A percentile compares a stretch with the other conserved stretches of the same genome.
These are phyloP conservation scores for Drosophila neocordata DNA, from an alignment of 1,140 invertebrate species.

Conservation along the genomic window DNA sequence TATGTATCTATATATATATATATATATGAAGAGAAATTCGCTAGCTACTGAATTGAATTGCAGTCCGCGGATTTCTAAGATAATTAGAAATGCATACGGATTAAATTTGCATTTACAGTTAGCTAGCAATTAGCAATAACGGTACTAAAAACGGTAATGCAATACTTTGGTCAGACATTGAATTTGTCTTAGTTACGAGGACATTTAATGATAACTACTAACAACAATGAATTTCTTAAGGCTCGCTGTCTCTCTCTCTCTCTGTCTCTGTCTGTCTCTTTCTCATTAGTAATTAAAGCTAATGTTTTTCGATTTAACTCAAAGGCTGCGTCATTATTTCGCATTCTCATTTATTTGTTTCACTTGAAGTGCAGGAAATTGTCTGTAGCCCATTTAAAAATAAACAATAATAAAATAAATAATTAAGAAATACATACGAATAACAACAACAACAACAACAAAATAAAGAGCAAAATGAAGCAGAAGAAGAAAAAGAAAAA, in stretches of 20 bases:
- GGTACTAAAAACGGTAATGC: not conserved
- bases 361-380: conserved; percentile 80
- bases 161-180: not conserved
- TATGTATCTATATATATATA: not conserved
- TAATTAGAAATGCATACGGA: conserved; percentile 77
- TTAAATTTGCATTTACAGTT: conserved; percentile 79
- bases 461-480: not conserved
- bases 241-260: not conserved
- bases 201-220: not conserved
- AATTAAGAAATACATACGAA: conserved; percentile 73
- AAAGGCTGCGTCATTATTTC: conserved; percentile 61
- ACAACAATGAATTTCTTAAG: too few relatives aligned
- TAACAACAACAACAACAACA: not conserved
- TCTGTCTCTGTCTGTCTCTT: too few relatives aligned
- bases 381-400: conserved; percentile 81
- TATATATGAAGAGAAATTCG: conserved; percentile 33
- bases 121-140: conserved; percentile 65
- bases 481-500: not conserved
- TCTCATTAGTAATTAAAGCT: conserved; percentile 3
- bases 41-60: conserved; percentile 67
- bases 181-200: not conserved
- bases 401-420: conserved; percentile 82
- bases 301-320: conserved; percentile 4
- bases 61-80: conserved; percentile 71
- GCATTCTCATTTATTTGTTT: conserved; percentile 66